Evolutionary conservation across 2,797 vertebrate species (phyloP).

Genomic region (Poecilia gillii): DNA sequence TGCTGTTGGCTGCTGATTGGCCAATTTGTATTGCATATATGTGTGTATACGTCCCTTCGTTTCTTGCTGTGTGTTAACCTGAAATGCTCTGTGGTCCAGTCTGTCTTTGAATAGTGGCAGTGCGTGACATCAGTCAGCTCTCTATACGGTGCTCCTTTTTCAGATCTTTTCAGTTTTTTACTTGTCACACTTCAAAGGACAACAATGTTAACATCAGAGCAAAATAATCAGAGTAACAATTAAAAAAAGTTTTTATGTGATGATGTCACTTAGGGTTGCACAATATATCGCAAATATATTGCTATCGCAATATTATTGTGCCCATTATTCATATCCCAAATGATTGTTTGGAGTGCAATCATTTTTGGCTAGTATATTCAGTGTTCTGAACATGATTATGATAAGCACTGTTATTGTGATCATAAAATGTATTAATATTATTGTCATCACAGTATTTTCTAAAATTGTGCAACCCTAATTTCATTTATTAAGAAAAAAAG

Average conservation of each 20-base stretch:
- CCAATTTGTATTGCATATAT: slow-evolving; percentile 5
- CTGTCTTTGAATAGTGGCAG: neutral
- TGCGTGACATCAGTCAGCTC: neutral
- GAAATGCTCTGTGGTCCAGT: slow-evolving; percentile 16
- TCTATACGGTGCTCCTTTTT: neutral
- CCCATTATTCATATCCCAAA: no score
- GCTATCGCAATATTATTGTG: no score
- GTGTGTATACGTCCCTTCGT: slow-evolving; percentile 27
- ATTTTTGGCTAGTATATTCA: no score
- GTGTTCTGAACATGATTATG: no score
- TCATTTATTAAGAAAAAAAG: neutral
- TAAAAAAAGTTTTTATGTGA: neutral
- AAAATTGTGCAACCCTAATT: no score
- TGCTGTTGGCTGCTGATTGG: slow-evolving; percentile 45
- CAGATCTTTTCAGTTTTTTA: neutral
- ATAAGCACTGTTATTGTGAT: no score
- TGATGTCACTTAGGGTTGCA: neutral
- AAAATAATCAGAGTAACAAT: neutral
- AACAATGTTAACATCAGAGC: neutral
- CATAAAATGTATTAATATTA: no score
- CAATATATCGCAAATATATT: no score
- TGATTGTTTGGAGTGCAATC: no score
- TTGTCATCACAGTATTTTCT: no score
- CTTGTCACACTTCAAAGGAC: neutral
- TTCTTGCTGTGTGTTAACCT: slow-evolving; percentile 23